Base-by-base conservation (phyloP, 2,888 invertebrate species). In the Eudasyphora cyanicolor region DNA sequence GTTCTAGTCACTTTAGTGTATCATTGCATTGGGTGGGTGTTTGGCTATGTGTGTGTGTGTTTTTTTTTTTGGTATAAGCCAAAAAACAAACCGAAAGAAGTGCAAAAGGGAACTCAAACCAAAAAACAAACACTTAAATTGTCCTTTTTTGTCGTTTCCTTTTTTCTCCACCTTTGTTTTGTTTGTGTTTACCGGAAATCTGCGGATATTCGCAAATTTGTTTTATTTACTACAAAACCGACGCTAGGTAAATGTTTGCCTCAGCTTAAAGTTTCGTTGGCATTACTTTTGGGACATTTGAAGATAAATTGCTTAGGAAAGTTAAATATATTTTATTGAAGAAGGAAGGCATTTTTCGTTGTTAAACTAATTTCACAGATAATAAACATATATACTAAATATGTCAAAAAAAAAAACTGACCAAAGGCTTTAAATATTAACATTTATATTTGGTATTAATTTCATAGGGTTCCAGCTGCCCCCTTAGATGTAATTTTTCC, bases 1-100 rank as follows among this genome's bases (percentile, higher is more conserved):
- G 95, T 93, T 83, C 27, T 10, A 21, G 62, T 67, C n/a, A 5
- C 17, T n/a, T n/a, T n/a, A n/a, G n/a, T n/a, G n/a, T n/a, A n/a
- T n/a, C n/a, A n/a, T 5, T 38, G 5, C 10, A 7, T 38, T 38
- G 6, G 32, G 32, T 60, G 3, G 5, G 5, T 32, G 60, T 62
- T n/a, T 38, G 67, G 35, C 38, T 24, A 29, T 14, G 17, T 73
- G 49, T 54, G 32, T 29, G 14, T 32, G 32, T 4, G 14, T 60
- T 29, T n/a, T n/a, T n/a, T n/a, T n/a, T n/a, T n/a, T n/a, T n/a
- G n/a, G n/a, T 17, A 2, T 45, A 45, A 17, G 32, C 24, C 19
- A 24, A 12, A n/a, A 45, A 64, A 64, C 35, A 49, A 77, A 70
- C 29, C 45, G 6, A 35, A 67, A 14, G 17, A 19, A 10, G 8